Percentiles rank a stretch among this genome's conserved stretches.
phyloP scores from a whole-genome alignment of 2,888 invertebrate genomes.

The Leptinotarsa tumamoca region DNA sequence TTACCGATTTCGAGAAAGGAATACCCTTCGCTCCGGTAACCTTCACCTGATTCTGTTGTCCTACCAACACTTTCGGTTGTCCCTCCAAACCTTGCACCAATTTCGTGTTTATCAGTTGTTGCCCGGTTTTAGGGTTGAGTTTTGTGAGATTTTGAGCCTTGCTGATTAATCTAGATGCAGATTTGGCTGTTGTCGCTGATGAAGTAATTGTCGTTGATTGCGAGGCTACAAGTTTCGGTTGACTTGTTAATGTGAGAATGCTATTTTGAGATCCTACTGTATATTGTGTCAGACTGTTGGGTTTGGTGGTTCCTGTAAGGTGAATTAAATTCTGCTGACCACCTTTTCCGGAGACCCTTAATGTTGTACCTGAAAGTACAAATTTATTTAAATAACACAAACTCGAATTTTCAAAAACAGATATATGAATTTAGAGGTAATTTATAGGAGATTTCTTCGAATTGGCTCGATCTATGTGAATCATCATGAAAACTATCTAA shows the following conservation, averaged over 20 bases:
- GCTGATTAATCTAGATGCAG: conserved; percentile 40
- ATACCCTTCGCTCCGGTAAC: conserved; percentile 55
- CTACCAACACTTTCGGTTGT: conserved; percentile 57
- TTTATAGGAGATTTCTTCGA: too few relatives aligned
- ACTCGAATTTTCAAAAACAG: too few relatives aligned
- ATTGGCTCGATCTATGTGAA: too few relatives aligned
- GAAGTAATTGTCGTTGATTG: conserved; percentile 55
- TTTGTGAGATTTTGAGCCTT: conserved; percentile 57
- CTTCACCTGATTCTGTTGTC: conserved; percentile 57
- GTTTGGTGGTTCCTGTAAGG: conserved; percentile 63
- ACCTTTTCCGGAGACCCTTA: conserved; percentile 67
- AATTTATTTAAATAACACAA: neutral
- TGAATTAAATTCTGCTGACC: conserved; percentile 69
- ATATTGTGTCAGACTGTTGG: conserved; percentile 65
- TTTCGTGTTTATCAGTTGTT: conserved; percentile 68
- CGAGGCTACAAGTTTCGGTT: conserved; percentile 63
- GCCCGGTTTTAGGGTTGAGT: conserved; percentile 62
- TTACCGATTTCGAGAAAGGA: conserved; percentile 46
- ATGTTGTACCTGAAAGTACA: conserved; percentile 63
- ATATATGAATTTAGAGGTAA: too few relatives aligned
- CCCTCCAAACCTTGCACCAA: conserved; percentile 62
- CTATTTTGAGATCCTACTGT: conserved; percentile 69
- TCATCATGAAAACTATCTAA: too few relatives aligned
- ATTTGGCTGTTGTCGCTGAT: conserved; percentile 53
- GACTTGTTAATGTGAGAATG: conserved; percentile 62